These are phyloP conservation scores for Philhelius pedissequus DNA, from an alignment of 2,888 invertebrate genomes.

Conservation along the genomic window DNA sequence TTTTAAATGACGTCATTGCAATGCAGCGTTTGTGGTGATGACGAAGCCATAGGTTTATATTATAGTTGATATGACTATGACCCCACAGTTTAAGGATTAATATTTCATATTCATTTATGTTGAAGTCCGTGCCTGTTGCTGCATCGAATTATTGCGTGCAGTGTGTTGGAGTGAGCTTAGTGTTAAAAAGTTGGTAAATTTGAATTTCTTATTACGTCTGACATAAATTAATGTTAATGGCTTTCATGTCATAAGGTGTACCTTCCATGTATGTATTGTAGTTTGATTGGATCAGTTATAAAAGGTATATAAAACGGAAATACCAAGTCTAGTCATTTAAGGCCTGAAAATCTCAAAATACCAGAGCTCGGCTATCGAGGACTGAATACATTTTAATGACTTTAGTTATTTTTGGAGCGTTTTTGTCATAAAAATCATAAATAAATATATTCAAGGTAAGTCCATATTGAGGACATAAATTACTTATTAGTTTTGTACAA, in stretches of 20 bases:
- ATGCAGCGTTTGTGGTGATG: slow-evolving; percentile 23
- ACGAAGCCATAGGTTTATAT: slow-evolving; percentile 18
- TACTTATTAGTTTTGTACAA: no score
- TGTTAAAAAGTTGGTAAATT: background rate
- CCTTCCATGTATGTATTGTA: background rate
- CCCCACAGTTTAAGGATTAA: slow-evolving; percentile 41
- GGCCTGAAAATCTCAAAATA: no score
- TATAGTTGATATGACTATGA: slow-evolving; percentile 29
- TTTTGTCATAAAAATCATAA: no score
- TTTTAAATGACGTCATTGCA: background rate
- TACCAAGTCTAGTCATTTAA: no score
- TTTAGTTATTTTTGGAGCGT: no score
- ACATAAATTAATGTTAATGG: background rate
- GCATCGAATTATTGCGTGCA: slow-evolving; percentile 44
- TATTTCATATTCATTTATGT: slow-evolving; percentile 20
- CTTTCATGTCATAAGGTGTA: background rate
- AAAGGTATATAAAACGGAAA: no score
- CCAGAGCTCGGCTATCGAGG: no score
- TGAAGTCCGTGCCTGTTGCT: slow-evolving; percentile 45
- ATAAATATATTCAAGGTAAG: no score
- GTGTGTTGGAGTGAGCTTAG: slow-evolving; percentile 25
- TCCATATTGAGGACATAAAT: no score
- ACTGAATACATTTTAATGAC: no score
- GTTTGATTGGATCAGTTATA: background rate
- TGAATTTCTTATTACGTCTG: background rate